Base-by-base conservation (phyloP, 2,888 invertebrate species). In the Galerucella calmariensis region DNA sequence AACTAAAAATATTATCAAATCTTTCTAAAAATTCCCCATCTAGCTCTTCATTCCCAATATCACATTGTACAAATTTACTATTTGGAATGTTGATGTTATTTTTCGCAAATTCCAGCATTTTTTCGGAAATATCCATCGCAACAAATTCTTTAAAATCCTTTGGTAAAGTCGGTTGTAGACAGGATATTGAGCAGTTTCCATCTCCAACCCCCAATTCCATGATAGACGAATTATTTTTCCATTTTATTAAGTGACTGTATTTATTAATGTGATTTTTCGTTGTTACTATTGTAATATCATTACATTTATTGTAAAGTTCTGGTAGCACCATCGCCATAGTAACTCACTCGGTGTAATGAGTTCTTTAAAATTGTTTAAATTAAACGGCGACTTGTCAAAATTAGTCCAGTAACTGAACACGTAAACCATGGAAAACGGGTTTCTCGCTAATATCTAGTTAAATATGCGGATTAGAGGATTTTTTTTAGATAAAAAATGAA, bases 61-160 rank as follows among this genome's bases (percentile, higher is more conserved):
- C 66, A 51, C 48, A 53, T 14, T 35, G 53, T 10, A 53, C 12
- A 51, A 67, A 67, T 27, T 6, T 24, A 53, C 24, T 8, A 3
- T 46, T 65, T 65, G 65, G 66, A 24, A 67, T 24, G 14, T 67
- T 53, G 20, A 65, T 65, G 24, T 65, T 67, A 67, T n/a, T 53
- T 53, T 67, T 67, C 24, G 66, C 66, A 14, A 48, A 53, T 8
- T 67, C 20, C 27, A 67, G 20, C 66, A 67, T 67, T 27, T 11
- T 27, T 51, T 67, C 20, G 1, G 66, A 67, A 1, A 67, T n/a
- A 11, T 67, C 66, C 65, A 65, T 48, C 11, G 20, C 65, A 27
- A 65, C 11, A 16, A 65, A 65, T 65, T 65, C 65, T 20, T 46
- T 65, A 20, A 46, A 48, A 48, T 48, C 6, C 0, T 20, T 9